Conservation (phyloP, 2,888 invertebrate species). For the Hartigia nigra region DNA sequence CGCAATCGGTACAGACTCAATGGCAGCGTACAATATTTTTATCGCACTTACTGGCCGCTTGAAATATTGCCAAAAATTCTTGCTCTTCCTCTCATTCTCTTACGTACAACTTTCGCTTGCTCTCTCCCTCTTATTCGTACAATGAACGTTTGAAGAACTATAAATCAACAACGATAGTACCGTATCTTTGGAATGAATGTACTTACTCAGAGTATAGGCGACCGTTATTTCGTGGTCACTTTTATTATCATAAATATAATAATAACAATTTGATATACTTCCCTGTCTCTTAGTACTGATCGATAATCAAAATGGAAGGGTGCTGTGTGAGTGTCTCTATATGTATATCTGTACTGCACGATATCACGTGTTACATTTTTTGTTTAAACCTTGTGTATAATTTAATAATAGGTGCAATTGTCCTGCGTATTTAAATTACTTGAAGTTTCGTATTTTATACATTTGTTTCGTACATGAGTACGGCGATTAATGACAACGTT, state of each 20-base stretch:
- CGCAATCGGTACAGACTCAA: neutral
- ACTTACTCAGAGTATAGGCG: neutral
- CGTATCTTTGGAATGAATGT: neutral
- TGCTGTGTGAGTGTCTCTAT: neutral
- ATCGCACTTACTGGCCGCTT: neutral
- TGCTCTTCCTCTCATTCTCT: no score
- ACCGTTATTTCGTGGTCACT: neutral
- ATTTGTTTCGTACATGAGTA: neutral
- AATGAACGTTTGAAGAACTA: neutral
- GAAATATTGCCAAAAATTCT: no score
- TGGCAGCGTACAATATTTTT: neutral
- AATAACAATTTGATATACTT: neutral
- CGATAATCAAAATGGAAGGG: neutral
- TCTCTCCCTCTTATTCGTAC: neutral
- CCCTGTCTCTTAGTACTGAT: neutral
- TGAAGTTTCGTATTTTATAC: neutral
- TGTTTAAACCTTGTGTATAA: neutral
- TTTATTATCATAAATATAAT: neutral
- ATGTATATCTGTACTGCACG: neutral
- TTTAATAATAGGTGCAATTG: neutral
- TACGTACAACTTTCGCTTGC: no score
- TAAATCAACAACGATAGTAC: neutral
- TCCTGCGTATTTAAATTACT: neutral
- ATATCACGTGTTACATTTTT: neutral
- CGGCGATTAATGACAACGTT: neutral